Evolutionary conservation across 2,888 invertebrate species (phyloP).

Genomic region (Acanthosepion pharaonis): DNA sequence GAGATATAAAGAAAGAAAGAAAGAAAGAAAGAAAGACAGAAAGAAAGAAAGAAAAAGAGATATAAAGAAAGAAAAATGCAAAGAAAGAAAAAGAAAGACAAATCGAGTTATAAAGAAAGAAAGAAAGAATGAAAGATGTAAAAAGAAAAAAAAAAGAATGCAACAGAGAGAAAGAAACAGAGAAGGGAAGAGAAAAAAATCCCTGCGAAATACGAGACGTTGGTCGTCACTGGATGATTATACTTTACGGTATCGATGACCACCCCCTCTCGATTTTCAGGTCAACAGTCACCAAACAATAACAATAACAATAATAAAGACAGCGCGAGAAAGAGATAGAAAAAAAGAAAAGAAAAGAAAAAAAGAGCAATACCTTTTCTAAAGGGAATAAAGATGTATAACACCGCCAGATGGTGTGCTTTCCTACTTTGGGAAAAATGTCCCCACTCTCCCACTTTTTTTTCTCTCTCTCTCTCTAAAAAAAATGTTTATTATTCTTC

Average conservation of each 20-base stretch:
- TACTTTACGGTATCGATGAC: not conserved
- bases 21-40: no score
- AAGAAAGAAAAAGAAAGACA: not conserved
- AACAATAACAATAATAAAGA: not conserved
- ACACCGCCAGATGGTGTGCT: not conserved
- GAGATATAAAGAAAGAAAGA: not conserved
- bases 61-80: not conserved
- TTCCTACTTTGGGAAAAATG: not conserved
- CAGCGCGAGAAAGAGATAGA: not conserved
- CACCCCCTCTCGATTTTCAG: not conserved
- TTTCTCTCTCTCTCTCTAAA: not conserved
- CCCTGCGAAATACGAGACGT: not conserved
- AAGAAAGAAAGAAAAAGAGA: not conserved
- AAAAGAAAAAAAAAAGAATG: not conserved
- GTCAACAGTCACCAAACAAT: not conserved
- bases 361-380: not conserved
- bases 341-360: not conserved
- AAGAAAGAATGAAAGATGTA: not conserved
- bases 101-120: not conserved
- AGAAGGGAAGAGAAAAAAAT: not conserved
- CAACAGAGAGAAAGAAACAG: not conserved
- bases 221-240: not conserved
- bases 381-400: conserved; percentile 20
- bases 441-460: not conserved
- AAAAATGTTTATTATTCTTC: not conserved